phyloP scores from a whole-genome alignment of 2,113 vertebrate species.

The Myotis davidii region DNA sequence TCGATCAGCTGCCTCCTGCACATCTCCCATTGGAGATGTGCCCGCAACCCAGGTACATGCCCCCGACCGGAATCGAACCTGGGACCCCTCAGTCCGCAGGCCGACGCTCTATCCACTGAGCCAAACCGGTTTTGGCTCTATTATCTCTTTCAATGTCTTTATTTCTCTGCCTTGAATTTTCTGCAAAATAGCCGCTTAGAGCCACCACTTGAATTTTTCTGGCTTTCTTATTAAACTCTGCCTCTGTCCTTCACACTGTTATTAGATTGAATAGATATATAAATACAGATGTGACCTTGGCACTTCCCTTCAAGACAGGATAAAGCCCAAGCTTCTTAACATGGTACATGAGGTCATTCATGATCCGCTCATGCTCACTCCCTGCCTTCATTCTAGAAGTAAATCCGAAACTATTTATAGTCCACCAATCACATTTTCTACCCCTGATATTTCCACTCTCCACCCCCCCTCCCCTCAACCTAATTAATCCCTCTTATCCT shows the following conservation, averaged over 20 bases:
- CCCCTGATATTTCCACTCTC: not conserved
- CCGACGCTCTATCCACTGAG: no score
- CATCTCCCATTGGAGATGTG: no score
- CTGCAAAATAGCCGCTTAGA: not conserved
- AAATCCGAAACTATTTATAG: constrained; percentile 36
- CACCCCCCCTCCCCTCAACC: not conserved
- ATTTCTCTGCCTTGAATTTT: not conserved
- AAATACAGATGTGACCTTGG: not conserved
- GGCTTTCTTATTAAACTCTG: constrained; percentile 16
- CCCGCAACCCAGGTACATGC: no score
- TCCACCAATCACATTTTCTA: not conserved
- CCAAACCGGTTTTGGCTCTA: no score
- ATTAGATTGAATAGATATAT: not conserved
- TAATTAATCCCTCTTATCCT: not conserved
- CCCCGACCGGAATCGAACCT: no score
- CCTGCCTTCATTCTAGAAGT: constrained; percentile 35
- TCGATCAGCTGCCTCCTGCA: no score
- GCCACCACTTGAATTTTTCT: not conserved
- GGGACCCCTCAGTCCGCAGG: no score
- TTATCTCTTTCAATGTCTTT: constrained; percentile 13
- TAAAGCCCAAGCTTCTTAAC: constrained; percentile 46
- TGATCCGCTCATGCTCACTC: not conserved
- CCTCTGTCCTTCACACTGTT: constrained; percentile 2
- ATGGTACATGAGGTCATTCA: not conserved
- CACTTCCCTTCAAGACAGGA: constrained; percentile 16